phyloP scores from a whole-genome alignment of 37 sponge, comb jelly and placozoan species.

The Ephydatia muelleri region DNA sequence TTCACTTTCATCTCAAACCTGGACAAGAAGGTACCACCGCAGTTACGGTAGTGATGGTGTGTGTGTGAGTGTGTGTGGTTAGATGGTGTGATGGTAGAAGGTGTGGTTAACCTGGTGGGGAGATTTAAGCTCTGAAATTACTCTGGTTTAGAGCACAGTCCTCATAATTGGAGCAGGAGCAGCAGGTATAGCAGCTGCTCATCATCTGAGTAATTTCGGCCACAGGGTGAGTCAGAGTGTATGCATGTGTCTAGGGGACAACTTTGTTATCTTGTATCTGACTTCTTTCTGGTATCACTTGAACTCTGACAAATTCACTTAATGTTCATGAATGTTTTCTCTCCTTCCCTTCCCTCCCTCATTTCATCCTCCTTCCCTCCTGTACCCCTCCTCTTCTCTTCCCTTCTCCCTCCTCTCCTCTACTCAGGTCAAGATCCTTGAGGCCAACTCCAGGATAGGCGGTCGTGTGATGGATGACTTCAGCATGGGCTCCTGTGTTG shows the following conservation, averaged over 20 bases:
- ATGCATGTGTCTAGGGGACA: no score
- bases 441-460: constrained; percentile 69
- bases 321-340: no score
- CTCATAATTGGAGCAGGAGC: constrained; percentile 79
- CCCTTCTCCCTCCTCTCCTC: no score
- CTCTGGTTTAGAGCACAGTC: constrained; percentile 25
- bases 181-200: constrained; percentile 79
- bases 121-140: no score
- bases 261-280: no score
- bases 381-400: no score
- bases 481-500: constrained; percentile 63
- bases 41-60: no score
- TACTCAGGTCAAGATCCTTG: constrained; percentile 74
- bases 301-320: no score
- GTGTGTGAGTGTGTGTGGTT: not conserved
- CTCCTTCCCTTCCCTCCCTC: not conserved
- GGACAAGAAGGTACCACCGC: constrained; percentile 19
- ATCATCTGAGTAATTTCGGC: constrained; percentile 79
- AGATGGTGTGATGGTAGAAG: not conserved
- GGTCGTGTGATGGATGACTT: constrained; percentile 76
- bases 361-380: no score
- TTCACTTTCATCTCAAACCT: constrained; percentile 21
- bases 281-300: no score
- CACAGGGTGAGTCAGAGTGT: constrained; percentile 35
- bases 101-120: not conserved